Base-by-base conservation (phyloP, 2,888 invertebrate species). In the Perizoma affinitatum region DNA sequence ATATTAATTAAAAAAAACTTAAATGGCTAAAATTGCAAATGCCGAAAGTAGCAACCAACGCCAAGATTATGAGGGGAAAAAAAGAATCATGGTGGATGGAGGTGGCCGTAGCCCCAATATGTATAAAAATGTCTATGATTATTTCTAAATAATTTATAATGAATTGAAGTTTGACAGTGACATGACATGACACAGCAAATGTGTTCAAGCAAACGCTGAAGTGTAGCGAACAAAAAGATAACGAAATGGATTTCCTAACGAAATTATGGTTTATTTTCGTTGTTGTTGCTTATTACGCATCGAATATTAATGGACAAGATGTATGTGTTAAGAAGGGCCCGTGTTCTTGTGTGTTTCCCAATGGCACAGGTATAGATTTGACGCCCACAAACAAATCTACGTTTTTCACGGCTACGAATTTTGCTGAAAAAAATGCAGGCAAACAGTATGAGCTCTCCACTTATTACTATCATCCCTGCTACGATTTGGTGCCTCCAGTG, bases 351-450 rank as follows among this genome's bases (percentile, higher is more conserved):
- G 85, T 80, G 67, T 92, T 88, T 78, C 68, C 87, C 5, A 92
- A 92, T 82, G 93, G 92, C 63, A 91, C 92, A 71, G 91, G 91
- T 71, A 84, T 92, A 68, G 92, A 93, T 78, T 77, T 92, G 63
- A 71, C 82, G 45, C 83, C 86, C 45, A 72, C 83, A 49, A 73
- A 73, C 63, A 81, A 81, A 61, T 61, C 75, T 58, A 71, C 70
- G 5, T 88, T 87, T 78, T 87, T 80, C 67, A 53, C 68, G 47
- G 79, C 85, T 49, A 72, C 83, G 70, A 78, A 62, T n/a, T 86
- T 72, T 68, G 63, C 67, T 61, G 51, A 65, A 8, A 73, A 77
- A 57, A 71, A 69, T 42, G 75, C 69, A 61, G 78, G 73, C 38
- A 60, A 73, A 11, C 72, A 82, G 65, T 79, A 77, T 50, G 76